A percentile compares a stretch with the other conserved stretches of the same genome.
phyloP scores from a whole-genome alignment of 2,888 invertebrate species.

The Plebejus anna region DNA sequence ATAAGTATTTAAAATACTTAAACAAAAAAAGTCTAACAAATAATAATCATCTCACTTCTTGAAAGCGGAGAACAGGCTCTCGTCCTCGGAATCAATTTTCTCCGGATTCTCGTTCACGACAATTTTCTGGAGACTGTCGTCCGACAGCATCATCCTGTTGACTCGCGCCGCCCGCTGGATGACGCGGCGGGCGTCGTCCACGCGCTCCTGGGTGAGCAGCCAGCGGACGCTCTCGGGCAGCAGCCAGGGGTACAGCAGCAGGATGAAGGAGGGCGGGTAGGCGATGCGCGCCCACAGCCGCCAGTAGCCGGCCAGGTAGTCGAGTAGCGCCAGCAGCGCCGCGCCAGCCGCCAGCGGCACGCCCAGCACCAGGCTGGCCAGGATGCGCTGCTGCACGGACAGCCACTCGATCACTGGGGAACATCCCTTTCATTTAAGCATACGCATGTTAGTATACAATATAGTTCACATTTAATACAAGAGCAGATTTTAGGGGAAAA shows the following conservation, averaged over 20 bases:
- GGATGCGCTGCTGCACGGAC: constrained; percentile 85
- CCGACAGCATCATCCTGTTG: constrained; percentile 75
- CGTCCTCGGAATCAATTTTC: constrained; percentile 50
- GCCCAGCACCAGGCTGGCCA: constrained; percentile 85
- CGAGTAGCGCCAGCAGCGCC: constrained; percentile 82
- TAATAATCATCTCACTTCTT: constrained; percentile 51
- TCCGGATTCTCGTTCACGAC: constrained; percentile 49
- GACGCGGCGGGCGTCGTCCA: constrained; percentile 80
- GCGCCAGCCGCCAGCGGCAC: constrained; percentile 86
- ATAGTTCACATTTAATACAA: no score
- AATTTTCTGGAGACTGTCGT: constrained; percentile 69
- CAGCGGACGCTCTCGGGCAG: constrained; percentile 88
- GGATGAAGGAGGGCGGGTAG: constrained; percentile 84
- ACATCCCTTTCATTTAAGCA: neutral
- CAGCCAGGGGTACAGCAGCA: constrained; percentile 84
- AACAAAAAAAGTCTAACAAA: neutral
- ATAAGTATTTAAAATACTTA: neutral
- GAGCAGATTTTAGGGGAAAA: no score
- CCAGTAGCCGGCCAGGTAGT: constrained; percentile 86
- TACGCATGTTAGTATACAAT: no score
- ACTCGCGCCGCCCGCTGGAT: constrained; percentile 81
- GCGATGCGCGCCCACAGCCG: constrained; percentile 82
- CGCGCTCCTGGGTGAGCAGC: constrained; percentile 83
- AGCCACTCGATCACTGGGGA: constrained; percentile 87
- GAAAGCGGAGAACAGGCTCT: constrained; percentile 58